These are phyloP conservation scores for Ginglymostoma cirratum DNA, from an alignment of 2,113 vertebrate species.

Conservation along the genomic window DNA sequence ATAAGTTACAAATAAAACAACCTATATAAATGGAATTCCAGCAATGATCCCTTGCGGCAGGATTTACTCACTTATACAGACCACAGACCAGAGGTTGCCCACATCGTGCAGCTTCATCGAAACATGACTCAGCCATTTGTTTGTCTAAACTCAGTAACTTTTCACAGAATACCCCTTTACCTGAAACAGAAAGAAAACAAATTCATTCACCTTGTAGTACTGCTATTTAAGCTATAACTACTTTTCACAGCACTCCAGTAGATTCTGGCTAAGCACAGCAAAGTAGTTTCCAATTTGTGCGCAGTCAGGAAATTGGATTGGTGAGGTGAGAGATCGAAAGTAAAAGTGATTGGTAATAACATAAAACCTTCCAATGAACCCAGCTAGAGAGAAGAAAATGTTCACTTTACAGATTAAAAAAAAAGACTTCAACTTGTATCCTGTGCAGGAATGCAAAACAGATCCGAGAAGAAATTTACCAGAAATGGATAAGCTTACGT, in stretches of 20 bases:
- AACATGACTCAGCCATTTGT: constrained; percentile 45
- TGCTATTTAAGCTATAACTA: background rate
- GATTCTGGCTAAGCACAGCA: background rate
- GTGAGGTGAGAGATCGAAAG: background rate
- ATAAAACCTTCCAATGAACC: background rate
- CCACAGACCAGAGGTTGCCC: constrained; percentile 46
- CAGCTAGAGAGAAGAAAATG: background rate
- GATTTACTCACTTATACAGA: constrained; percentile 50
- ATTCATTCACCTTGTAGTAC: background rate
- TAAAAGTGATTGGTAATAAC: background rate
- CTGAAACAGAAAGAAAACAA: constrained; percentile 40
- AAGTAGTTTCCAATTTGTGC: background rate
- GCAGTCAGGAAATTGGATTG: background rate
- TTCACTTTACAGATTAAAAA: background rate
- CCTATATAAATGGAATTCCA: background rate
- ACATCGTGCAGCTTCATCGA: constrained; percentile 43
- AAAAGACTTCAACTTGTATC: background rate
- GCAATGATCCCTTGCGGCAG: background rate
- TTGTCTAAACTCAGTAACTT: constrained; percentile 45
- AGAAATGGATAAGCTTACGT: background rate
- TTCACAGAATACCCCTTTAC: constrained; percentile 49
- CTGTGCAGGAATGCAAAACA: background rate
- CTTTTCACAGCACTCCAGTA: background rate
- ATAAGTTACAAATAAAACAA: background rate
- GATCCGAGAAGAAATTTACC: background rate